A percentile compares a stretch with the other conserved stretches of the same genome.
phyloP scores from a whole-genome alignment of 2,888 invertebrate genomes.

The Drosophila demipolita region DNA sequence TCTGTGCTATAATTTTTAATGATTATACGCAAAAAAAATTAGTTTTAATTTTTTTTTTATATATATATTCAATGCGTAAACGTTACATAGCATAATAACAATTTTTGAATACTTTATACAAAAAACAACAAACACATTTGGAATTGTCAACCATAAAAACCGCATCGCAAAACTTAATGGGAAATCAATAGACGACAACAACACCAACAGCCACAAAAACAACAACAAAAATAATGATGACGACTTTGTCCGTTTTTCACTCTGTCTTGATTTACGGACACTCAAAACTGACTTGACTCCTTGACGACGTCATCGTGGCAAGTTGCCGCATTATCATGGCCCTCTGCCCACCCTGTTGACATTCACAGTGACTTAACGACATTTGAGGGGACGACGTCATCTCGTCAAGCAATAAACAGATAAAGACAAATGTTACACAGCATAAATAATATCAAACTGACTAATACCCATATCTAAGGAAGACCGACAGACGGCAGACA shows the following conservation, averaged over 20 bases:
- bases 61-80: neutral
- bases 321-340: neutral
- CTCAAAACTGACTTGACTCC: neutral
- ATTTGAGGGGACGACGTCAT: constrained; percentile 30
- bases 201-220: neutral
- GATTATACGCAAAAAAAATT: neutral
- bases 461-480: constrained; percentile 36
- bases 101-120: neutral
- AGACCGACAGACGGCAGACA: constrained; percentile 2
- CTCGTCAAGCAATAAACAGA: constrained; percentile 21
- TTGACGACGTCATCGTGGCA: neutral
- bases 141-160: constrained; percentile 45
- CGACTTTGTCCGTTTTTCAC: constrained; percentile 13
- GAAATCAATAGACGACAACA: constrained; percentile 59
- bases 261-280: constrained; percentile 35
- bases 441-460: constrained; percentile 23
- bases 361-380: neutral
- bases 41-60: neutral
- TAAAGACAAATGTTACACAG: constrained; percentile 24
- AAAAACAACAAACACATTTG: constrained; percentile 9
- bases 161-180: constrained; percentile 69
- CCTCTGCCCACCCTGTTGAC: neutral
- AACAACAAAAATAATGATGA: constrained; percentile 16
- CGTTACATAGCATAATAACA: neutral
- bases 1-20: neutral